phyloP scores from a whole-genome alignment of 2,113 vertebrate species.

The Otocyon megalotis region DNA sequence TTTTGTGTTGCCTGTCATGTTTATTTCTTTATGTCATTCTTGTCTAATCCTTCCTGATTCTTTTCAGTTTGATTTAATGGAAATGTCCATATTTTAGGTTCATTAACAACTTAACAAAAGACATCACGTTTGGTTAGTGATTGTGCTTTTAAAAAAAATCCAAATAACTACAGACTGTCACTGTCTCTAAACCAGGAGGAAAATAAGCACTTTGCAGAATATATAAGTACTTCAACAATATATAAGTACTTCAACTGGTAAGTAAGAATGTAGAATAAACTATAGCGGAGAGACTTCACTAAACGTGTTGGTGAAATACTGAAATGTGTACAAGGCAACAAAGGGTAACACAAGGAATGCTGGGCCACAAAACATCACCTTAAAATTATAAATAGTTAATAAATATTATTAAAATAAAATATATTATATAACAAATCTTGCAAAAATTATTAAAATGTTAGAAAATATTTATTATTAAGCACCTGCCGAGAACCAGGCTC shows the following conservation, averaged over 20 bases:
- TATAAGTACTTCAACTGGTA: neutral
- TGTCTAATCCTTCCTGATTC: neutral
- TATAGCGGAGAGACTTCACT: neutral
- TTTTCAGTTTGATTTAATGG: conserved; percentile 50
- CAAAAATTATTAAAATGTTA: neutral
- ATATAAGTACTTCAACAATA: conserved; percentile 3
- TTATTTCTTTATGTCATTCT: conserved; percentile 34
- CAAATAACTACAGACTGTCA: neutral
- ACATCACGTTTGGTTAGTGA: neutral
- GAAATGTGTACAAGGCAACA: neutral
- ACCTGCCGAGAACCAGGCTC: neutral
- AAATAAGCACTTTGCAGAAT: conserved; percentile 4
- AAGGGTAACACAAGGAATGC: neutral
- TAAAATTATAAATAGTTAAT: conserved; percentile 3
- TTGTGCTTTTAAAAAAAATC: neutral
- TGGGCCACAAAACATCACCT: neutral
- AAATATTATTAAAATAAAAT: neutral
- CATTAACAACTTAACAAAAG: neutral
- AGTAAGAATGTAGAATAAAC: neutral
- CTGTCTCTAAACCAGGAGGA: neutral
- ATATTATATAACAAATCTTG: neutral
- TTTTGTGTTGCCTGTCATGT: conserved; percentile 46
- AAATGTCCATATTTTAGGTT: conserved; percentile 35
- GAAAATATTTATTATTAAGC: neutral
- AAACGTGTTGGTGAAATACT: neutral